phyloP scores from a whole-genome alignment of 2,113 vertebrate species.

The Bucco capensis region DNA sequence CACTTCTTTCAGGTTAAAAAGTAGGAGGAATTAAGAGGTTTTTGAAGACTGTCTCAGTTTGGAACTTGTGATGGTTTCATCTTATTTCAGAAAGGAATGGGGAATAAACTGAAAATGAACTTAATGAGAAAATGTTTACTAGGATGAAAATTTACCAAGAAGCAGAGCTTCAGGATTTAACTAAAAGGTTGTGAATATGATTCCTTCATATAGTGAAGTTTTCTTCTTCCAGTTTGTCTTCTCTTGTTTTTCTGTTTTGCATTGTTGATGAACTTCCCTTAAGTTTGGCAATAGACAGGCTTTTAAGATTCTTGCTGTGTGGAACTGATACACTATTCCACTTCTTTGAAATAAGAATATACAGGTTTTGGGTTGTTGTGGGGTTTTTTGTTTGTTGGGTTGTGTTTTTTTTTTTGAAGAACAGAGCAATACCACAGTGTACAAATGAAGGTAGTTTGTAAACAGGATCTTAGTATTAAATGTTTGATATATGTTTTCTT shows the following conservation, averaged over 20 bases:
- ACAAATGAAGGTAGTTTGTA: not conserved
- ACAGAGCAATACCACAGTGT: fast-evolving
- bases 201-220: fast-evolving
- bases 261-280: not conserved
- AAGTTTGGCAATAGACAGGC: not conserved
- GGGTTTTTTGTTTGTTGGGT: too few relatives aligned
- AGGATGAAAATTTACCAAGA: not conserved
- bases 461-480: not conserved
- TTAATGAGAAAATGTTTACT: not conserved
- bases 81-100: not conserved
- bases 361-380: not conserved
- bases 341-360: not conserved
- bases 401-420: not conserved
- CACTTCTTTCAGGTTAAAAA: not conserved
- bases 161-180: not conserved
- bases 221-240: not conserved
- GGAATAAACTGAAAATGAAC: not conserved
- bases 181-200: not conserved
- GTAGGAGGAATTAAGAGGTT: not conserved
- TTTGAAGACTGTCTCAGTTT: not conserved
- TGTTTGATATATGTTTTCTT: not conserved
- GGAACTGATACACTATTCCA: fast-evolving
- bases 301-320: fast-evolving
- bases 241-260: not conserved
- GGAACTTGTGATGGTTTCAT: not conserved